phyloP scores from a whole-genome alignment of 1,140 invertebrate genomes.

The Bombus vancouverensis region DNA sequence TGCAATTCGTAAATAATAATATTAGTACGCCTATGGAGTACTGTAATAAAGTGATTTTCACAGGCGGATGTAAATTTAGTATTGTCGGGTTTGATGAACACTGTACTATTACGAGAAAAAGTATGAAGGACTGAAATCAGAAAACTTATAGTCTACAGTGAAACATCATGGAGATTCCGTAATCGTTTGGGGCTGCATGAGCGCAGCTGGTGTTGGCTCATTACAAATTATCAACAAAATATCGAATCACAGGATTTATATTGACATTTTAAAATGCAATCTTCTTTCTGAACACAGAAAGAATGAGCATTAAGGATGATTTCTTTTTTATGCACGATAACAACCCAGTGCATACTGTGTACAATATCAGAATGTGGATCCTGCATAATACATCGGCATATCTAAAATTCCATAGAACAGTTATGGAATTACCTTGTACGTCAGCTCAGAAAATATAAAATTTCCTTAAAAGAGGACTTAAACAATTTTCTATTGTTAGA shows the following conservation, averaged over 20 bases:
- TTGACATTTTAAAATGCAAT: not conserved
- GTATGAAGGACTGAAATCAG: not conserved
- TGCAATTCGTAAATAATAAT: not conserved
- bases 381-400: not conserved
- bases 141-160: not conserved
- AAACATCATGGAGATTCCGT: not conserved
- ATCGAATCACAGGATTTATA: not conserved
- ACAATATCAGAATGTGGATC: not conserved
- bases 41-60: not conserved
- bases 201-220: not conserved
- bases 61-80: no score
- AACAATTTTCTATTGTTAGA: no score
- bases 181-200: not conserved
- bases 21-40: not conserved
- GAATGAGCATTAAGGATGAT: conserved; percentile 14
- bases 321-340: not conserved
- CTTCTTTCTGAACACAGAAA: not conserved
- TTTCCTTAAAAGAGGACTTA: no score
- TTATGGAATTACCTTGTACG: not conserved
- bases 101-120: not conserved
- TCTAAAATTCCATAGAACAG: not conserved
- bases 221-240: not conserved
- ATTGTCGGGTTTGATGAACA: no score
- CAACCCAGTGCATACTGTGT: not conserved
- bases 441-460: not conserved